Base-by-base conservation (phyloP, 2,113 vertebrate species). In the Pampusana beccarii region DNA sequence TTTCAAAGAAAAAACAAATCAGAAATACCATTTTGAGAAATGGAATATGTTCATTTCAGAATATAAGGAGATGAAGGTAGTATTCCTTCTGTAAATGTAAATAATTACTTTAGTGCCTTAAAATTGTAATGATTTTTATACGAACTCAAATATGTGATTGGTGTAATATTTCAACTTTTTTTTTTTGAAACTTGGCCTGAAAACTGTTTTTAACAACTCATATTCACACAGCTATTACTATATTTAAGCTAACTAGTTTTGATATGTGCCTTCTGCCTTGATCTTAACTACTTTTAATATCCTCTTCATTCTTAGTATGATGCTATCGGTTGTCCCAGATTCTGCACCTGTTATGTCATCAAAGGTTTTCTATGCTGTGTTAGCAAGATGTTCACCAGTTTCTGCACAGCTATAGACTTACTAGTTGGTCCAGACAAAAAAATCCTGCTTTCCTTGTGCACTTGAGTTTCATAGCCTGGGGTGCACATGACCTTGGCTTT, bases 251-350 rank as follows among this genome's bases (percentile, higher is more conserved):
- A 75, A 62, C 42, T 42, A 36, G 16, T 86, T 96, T 71, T 84
- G 85, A 90, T 86, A 67, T 36, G 24, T 86, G 33, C 4, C 36
- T 88, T 93, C 85, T 93, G 72, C 61, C 92, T 96, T 96, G 92
- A 93, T 97, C 86, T 84, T 86, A 86, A 91, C 90, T 88, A 31
- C 95, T 95, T 93, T 65, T 87, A 94, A 95, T 96, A 86, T 91
- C 91, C 44, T 93, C 25, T 86, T 94, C 66, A 58, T 95, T 96
- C 93, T 96, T 93, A 57, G 31, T 25, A 69, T 75, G 93, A 97
- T 96, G 53, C 19, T 96, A 94, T 96, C 95, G 20, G 48, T 53
- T 93, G 92, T 80, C 83, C 91, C 78, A 94, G 86, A 95, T 97
- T 93, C 90, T 95, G 73, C n/a, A 82, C 36, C 38, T 93, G 72